Conservation (phyloP, 2,113 vertebrate species). For the Rhegmatorhina hoffmannsi region DNA sequence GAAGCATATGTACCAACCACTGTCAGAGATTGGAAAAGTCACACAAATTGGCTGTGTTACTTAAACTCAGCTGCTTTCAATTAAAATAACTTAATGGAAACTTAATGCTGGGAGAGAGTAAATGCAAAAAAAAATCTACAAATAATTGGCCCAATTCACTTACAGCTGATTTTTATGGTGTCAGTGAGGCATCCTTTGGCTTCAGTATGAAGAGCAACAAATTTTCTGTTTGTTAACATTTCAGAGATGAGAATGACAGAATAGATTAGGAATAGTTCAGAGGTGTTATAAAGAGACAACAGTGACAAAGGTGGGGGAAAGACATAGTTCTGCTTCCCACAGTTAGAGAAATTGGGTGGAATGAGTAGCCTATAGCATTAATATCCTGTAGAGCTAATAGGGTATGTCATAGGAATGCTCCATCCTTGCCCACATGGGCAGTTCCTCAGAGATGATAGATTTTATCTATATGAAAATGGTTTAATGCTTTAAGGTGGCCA, state of each 20-base stretch:
- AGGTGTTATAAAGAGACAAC: neutral
- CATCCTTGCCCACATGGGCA: neutral
- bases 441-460: neutral
- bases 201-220: neutral
- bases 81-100: slow-evolving; percentile 7
- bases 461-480: neutral
- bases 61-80: neutral
- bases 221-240: neutral
- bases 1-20: neutral
- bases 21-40: neutral
- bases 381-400: neutral
- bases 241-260: neutral
- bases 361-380: neutral
- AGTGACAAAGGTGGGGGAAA: fast-evolving
- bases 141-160: neutral
- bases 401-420: neutral
- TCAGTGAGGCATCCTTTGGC: neutral
- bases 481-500: neutral
- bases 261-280: neutral
- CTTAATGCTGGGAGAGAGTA: neutral
- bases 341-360: neutral
- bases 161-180: neutral
- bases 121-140: neutral
- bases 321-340: neutral
- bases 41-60: neutral